phyloP scores from a whole-genome alignment of 2,888 invertebrate genomes.

The Apantesis nais region DNA sequence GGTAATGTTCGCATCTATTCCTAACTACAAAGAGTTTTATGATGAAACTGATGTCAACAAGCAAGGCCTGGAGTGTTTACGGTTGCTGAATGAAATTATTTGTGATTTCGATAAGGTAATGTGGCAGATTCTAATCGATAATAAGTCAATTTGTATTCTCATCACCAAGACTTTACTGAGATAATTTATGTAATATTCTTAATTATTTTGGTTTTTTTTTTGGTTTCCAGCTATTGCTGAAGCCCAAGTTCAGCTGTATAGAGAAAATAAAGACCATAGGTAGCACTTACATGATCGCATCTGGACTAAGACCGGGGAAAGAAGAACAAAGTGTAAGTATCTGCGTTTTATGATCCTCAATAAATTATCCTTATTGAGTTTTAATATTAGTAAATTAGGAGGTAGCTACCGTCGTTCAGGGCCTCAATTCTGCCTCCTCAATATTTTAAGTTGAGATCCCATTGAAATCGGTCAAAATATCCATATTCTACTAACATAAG shows the following conservation, averaged over 20 bases:
- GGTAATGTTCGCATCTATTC: constrained; percentile 99
- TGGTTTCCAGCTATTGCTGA: constrained; percentile 90
- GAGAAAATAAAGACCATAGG: constrained; percentile 99
- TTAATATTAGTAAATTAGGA: not conserved
- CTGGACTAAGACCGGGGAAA: constrained; percentile 95
- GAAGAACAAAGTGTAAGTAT: constrained; percentile 90
- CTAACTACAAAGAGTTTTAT: constrained; percentile 98
- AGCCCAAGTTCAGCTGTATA: constrained; percentile 97
- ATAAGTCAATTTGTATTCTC: no score
- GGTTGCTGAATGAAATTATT: constrained; percentile 98
- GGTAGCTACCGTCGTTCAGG: no score
- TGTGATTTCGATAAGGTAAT: constrained; percentile 98
- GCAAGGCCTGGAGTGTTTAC: constrained; percentile 96
- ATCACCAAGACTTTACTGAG: no score
- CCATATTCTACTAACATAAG: no score
- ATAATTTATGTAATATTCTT: no score
- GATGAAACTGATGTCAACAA: constrained; percentile 98
- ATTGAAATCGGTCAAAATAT: no score
- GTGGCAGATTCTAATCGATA: no score
- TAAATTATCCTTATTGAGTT: not conserved
- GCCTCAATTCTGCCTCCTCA: no score
- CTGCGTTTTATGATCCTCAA: not conserved
- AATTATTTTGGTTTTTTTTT: not conserved
- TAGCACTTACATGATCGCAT: constrained; percentile 99
- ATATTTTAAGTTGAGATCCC: no score